These are phyloP conservation scores for Actinia tenebrosa DNA, from an alignment of 64 coral and sea anemone species.

Conservation along the genomic window DNA sequence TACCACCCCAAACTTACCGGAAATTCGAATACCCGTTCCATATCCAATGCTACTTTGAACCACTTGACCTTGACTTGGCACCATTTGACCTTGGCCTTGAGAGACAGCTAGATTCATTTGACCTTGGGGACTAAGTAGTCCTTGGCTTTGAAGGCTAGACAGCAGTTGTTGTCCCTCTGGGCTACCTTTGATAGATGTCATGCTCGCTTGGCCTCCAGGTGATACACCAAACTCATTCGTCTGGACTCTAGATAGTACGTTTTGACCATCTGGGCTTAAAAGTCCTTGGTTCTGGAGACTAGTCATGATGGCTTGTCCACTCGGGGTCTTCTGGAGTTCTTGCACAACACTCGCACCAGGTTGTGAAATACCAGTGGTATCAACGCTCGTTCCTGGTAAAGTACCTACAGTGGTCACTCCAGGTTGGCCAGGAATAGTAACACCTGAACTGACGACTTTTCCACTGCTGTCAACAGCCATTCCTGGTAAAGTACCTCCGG, in stretches of 20 bases:
- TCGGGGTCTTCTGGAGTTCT: background rate
- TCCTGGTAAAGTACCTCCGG: background rate
- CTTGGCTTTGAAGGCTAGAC: background rate
- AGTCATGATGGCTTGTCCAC: background rate
- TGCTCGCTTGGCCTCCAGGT: background rate
- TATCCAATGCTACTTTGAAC: background rate
- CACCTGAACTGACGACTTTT: slow-evolving; percentile 19
- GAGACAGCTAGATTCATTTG: background rate
- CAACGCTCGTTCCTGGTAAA: background rate
- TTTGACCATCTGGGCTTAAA: background rate
- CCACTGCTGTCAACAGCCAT: background rate
- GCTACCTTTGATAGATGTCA: background rate
- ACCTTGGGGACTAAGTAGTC: background rate
- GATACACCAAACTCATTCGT: background rate
- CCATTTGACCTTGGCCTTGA: slow-evolving; percentile 3
- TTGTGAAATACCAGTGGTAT: background rate
- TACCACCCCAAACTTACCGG: background rate
- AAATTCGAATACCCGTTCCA: background rate
- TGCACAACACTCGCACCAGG: background rate
- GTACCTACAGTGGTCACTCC: too few relatives aligned
- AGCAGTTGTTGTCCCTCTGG: background rate
- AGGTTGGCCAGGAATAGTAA: background rate
- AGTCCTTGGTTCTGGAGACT: slow-evolving; percentile 2
- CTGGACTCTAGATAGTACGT: background rate
- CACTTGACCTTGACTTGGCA: background rate